Evolutionary conservation across 1,140 invertebrate genomes (phyloP).

Genomic region (Drosophila mojavensis): DNA sequence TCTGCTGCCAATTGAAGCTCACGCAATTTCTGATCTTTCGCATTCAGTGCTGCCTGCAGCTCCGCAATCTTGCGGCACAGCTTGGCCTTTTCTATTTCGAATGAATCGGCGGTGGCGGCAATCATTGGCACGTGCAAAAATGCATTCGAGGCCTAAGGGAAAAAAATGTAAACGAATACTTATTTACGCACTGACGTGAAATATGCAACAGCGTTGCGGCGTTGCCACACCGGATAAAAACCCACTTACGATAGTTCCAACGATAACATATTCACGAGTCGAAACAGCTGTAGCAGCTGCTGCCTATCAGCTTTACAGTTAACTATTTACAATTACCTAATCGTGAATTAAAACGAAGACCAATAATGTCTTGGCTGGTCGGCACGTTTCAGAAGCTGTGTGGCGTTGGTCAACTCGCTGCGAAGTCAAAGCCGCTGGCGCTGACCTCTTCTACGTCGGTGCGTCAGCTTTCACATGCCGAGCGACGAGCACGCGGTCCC

Average conservation of each 20-base stretch:
- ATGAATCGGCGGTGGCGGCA: neutral
- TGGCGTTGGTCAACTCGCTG: slow-evolving; percentile 10
- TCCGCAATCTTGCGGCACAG: slow-evolving; percentile 51
- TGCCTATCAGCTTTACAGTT: slow-evolving; percentile 7
- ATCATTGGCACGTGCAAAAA: slow-evolving; percentile 28
- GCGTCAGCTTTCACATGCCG: slow-evolving; percentile 88
- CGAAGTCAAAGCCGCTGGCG: slow-evolving; percentile 15
- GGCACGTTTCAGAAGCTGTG: slow-evolving; percentile 56
- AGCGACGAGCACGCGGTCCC: slow-evolving; percentile 87
- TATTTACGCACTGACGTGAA: slow-evolving; percentile 15
- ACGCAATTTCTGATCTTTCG: slow-evolving; percentile 49
- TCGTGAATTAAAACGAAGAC: slow-evolving; percentile 43
- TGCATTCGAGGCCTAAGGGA: neutral
- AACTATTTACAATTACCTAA: slow-evolving; percentile 75
- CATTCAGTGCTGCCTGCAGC: slow-evolving; percentile 33
- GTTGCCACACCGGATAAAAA: slow-evolving; percentile 4
- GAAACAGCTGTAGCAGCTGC: slow-evolving; percentile 33
- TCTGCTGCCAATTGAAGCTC: slow-evolving; percentile 30
- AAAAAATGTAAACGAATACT: slow-evolving; percentile 3
- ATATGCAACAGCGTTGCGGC: slow-evolving; percentile 2
- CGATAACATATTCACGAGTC: neutral
- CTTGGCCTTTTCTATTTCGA: slow-evolving; percentile 27
- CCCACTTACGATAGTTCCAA: slow-evolving; percentile 5
- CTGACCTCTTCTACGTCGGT: slow-evolving; percentile 31
- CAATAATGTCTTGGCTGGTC: slow-evolving; percentile 67